Conservation (phyloP, 2,797 vertebrate species). For the Tinamus major region DNA sequence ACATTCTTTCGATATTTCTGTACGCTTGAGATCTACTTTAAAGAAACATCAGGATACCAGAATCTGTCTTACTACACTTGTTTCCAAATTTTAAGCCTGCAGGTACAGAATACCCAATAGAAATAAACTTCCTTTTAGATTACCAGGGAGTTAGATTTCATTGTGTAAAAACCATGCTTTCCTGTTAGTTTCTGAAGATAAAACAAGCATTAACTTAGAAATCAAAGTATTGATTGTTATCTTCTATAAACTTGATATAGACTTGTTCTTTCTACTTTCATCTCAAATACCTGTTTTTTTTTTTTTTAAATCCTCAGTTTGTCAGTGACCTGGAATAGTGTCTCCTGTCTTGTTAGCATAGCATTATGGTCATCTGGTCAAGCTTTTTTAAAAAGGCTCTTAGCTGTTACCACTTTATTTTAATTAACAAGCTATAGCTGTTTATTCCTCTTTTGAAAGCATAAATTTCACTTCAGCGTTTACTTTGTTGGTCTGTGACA, state of each 20-base stretch:
- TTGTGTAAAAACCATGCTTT: neutral
- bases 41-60: neutral
- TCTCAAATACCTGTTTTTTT: no score
- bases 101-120: neutral
- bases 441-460: neutral
- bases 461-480: neutral
- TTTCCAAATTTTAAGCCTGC: neutral
- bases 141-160: neutral
- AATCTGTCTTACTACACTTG: fast-evolving
- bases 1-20: neutral
- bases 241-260: no score
- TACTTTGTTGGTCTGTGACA: neutral
- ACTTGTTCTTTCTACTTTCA: neutral
- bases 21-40: neutral
- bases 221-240: no score
- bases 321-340: neutral
- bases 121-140: neutral
- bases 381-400: neutral
- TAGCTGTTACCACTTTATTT: neutral
- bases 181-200: neutral
- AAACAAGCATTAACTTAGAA: neutral
- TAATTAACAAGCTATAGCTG: neutral
- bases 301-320: neutral
- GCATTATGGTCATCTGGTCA: neutral
- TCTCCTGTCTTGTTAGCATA: neutral